These are phyloP conservation scores for Agrotis exclamationis DNA, from an alignment of 2,888 invertebrate species.

Conservation along the genomic window DNA sequence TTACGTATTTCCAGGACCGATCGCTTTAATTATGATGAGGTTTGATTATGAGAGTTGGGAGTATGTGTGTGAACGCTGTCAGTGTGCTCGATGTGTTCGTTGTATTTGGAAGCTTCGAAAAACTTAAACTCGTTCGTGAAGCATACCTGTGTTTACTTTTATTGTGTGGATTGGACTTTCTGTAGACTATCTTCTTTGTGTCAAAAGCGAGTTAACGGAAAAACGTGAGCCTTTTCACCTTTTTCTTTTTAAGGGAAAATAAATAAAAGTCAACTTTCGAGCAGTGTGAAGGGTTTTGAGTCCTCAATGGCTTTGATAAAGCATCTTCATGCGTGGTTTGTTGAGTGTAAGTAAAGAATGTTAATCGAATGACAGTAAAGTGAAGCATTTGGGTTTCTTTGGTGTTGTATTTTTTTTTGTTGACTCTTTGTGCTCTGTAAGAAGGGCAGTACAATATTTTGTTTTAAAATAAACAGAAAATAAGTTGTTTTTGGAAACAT, in stretches of 20 bases:
- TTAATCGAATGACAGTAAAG: conserved; percentile 33
- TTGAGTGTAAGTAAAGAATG: conserved; percentile 27
- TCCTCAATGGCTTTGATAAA: conserved; percentile 42
- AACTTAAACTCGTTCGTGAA: too few relatives aligned
- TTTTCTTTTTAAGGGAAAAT: conserved; percentile 47
- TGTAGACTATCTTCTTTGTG: not conserved
- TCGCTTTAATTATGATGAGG: not conserved
- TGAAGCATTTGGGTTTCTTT: conserved; percentile 3
- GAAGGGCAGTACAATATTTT: too few relatives aligned
- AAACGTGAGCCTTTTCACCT: conserved; percentile 63
- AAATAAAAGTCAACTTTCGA: conserved; percentile 48
- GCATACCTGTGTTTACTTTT: too few relatives aligned
- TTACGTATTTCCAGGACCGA: too few relatives aligned
- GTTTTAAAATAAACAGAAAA: too few relatives aligned
- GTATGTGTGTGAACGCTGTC: not conserved
- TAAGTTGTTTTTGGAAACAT: not conserved
- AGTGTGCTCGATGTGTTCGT: not conserved
- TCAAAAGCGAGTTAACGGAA: conserved; percentile 54
- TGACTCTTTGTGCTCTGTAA: not conserved
- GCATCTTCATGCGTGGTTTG: conserved; percentile 48
- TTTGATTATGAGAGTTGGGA: too few relatives aligned
- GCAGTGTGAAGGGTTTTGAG: conserved; percentile 39
- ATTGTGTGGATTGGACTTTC: not conserved
- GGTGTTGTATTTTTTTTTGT: not conserved
- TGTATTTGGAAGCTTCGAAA: too few relatives aligned